Percentiles rank a stretch among this genome's conserved stretches.
Conservation (phyloP, 2,113 vertebrate genomes). For the Phrynocephalus versicolor region DNA sequence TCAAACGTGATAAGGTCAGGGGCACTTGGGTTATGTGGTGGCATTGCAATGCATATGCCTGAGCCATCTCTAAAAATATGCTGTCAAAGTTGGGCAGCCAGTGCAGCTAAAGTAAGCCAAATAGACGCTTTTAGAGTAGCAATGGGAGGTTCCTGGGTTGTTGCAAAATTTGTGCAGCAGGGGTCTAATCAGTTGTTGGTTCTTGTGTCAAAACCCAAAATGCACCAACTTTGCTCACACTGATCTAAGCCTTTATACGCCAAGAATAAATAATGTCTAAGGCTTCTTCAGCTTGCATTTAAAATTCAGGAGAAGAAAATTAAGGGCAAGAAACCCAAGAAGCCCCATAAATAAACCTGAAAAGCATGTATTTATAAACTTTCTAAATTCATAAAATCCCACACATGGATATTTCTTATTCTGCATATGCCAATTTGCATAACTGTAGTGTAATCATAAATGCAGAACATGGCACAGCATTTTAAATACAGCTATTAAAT, state of each 20-base stretch:
- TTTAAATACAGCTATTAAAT: constrained; percentile 40
- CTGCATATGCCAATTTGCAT: constrained; percentile 23
- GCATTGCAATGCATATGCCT: too few species aligned
- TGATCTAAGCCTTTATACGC: background rate
- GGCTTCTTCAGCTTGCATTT: background rate
- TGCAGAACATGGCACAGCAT: constrained; percentile 13
- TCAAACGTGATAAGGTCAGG: too few species aligned
- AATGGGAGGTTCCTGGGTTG: too few species aligned
- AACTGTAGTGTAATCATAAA: constrained; percentile 36
- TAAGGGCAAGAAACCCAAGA: background rate
- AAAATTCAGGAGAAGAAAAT: background rate
- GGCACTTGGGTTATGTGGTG: too few species aligned
- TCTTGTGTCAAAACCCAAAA: too few species aligned
- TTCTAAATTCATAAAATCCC: constrained; percentile 26
- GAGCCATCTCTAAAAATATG: too few species aligned
- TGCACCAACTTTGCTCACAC: too few species aligned
- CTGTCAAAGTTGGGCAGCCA: too few species aligned
- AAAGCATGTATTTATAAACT: constrained; percentile 5
- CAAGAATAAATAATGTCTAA: background rate
- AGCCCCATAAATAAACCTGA: background rate
- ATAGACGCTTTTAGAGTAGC: too few species aligned
- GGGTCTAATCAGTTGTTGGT: too few species aligned
- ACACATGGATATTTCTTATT: constrained; percentile 21
- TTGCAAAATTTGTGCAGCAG: too few species aligned
- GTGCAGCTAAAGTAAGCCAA: too few species aligned